A percentile compares a stretch with the other conserved stretches of the same genome.
phyloP scores from a whole-genome alignment of 2,888 invertebrate genomes.

The Ormyrus pomaceus region DNA sequence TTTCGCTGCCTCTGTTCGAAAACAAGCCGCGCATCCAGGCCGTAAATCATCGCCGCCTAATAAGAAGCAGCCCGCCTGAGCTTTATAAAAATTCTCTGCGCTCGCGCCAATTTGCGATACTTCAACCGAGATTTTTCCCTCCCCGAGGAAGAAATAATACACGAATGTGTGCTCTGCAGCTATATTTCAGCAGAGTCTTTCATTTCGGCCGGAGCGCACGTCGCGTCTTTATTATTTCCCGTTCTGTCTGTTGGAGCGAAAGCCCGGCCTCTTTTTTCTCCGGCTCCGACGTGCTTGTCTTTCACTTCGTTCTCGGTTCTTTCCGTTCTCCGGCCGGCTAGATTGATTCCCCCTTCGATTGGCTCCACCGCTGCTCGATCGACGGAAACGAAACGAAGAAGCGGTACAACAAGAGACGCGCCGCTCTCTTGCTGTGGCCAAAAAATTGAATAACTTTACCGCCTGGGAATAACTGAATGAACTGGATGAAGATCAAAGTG shows the following conservation, averaged over 20 bases:
- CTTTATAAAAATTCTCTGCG: conserved; percentile 45
- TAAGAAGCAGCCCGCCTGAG: conserved; percentile 10
- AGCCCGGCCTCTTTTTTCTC: conserved; percentile 10
- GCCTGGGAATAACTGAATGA: not conserved
- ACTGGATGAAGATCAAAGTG: conserved; percentile 1
- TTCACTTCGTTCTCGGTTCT: not conserved
- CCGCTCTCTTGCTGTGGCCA: not conserved
- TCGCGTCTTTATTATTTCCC: conserved; percentile 52
- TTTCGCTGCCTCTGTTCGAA: not conserved
- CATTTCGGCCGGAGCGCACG: conserved; percentile 8
- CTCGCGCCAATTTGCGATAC: conserved; percentile 41
- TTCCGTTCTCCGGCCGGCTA: not conserved
- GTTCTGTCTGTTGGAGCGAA: conserved; percentile 17
- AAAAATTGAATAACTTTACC: conserved; percentile 33
- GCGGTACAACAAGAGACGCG: conserved; percentile 10
- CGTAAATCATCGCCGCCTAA: conserved; percentile 47
- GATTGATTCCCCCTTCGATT: conserved; percentile 44
- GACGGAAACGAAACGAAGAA: not conserved
- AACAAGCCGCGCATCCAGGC: not conserved
- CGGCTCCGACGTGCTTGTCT: not conserved
- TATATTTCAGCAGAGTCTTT: not conserved
- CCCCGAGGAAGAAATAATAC: not conserved
- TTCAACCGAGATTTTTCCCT: conserved; percentile 18
- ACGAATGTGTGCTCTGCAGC: no score
- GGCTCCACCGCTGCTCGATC: not conserved